Evolutionary conservation across 1,140 invertebrate genomes (phyloP), one percentile per base, ranked within the genome.

Genomic region (Bombus soroeensis): DNA sequence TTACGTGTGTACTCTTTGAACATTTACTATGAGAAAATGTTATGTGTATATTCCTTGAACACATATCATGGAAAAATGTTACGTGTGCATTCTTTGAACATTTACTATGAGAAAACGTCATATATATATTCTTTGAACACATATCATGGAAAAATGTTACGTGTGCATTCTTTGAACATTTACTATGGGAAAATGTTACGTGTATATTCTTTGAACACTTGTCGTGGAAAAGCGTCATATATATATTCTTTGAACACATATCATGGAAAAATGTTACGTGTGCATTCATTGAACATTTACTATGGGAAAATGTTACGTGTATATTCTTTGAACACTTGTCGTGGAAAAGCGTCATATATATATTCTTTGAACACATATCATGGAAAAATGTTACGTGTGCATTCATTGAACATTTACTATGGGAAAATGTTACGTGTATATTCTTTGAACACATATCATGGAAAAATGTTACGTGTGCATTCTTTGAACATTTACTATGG

Each of bases 291-390:
- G 47, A 53, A 47, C 47, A 47, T 0, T 0, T 18, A 1, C 0
- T 0, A 5, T 47, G 15, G 15, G 0, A 6, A 18, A 47, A 5
- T 1, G 43, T 22, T 6, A 53, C 0, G 47, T 0, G 5, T 53
- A 6, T 22, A 53, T 53, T 53, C 5, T 0, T 18, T 1, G 47
- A 53, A 47, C 43, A 18, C 0, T 0, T 47, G 0, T 6, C 4
- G 0, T 18, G 15, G 1, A 1, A 47, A 1, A 18, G 0, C 0
- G 15, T 47, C 0, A 18, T 5, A 0, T 6, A 6, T 22, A 0
- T 0, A 53, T 53, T 8, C 5, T 1, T 53, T 53, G 47, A 53
- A 53, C 18, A 53, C 0, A 0, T 22, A 1, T 0, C 0, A 5
- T 8, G 1, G 18, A 0, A 53, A 22, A 22, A 6, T 6, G 18